These are phyloP conservation scores for Thunnus thynnus DNA, from an alignment of 2,113 vertebrate species.

Conservation along the genomic window DNA sequence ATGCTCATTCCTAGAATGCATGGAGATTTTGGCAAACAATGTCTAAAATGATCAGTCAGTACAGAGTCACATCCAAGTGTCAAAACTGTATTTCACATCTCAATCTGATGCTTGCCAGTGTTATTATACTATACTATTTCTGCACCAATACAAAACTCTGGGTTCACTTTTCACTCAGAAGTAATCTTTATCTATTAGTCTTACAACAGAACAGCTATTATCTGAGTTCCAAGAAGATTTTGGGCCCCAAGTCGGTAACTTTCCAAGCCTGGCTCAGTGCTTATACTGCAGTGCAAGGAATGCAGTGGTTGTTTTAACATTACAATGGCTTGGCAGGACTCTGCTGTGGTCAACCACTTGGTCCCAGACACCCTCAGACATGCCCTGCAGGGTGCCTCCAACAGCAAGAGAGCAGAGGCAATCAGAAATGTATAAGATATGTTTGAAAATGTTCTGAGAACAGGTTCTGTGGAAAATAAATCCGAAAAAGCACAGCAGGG, in stretches of 20 bases:
- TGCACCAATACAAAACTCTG: neutral
- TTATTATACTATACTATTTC: constrained; percentile 8
- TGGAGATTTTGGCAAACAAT: constrained; percentile 32
- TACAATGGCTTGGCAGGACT: constrained; percentile 77
- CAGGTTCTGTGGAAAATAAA: constrained; percentile 31
- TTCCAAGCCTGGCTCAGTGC: constrained; percentile 64
- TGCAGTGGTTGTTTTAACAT: constrained; percentile 81
- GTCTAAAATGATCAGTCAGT: neutral
- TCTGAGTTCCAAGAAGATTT: constrained; percentile 52
- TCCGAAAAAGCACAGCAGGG: constrained; percentile 31
- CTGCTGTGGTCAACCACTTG: constrained; percentile 63
- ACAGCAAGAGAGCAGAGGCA: constrained; percentile 27
- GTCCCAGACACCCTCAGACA: constrained; percentile 69
- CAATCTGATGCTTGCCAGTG: constrained; percentile 15
- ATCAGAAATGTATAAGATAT: constrained; percentile 46
- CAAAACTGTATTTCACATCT: constrained; percentile 33
- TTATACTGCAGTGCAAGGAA: constrained; percentile 72
- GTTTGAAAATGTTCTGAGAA: constrained; percentile 38
- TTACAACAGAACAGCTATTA: constrained; percentile 23
- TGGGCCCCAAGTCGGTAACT: constrained; percentile 68
- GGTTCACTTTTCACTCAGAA: constrained; percentile 35
- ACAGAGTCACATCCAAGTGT: constrained; percentile 18
- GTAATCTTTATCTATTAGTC: constrained; percentile 47
- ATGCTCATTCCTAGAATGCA: constrained; percentile 34
- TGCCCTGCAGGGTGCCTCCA: constrained; percentile 63